Conservation (phyloP, 1,140 invertebrate genomes). For the Drosophila subobscura region DNA sequence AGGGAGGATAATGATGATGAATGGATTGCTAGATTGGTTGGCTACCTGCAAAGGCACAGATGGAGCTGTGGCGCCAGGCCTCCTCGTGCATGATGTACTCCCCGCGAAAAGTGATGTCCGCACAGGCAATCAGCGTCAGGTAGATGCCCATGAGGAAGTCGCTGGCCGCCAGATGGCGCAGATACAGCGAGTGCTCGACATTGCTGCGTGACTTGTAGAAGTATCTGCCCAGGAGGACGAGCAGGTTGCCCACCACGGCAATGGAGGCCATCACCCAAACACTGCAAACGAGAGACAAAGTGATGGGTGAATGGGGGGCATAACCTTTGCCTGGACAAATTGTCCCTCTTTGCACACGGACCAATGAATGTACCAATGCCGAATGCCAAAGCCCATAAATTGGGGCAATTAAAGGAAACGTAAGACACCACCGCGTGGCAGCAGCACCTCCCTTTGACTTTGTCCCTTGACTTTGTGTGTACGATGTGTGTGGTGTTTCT, state of each 20-base stretch:
- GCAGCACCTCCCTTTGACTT: not conserved
- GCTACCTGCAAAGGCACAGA: constrained; percentile 85
- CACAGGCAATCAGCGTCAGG: constrained; percentile 87
- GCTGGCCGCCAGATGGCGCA: constrained; percentile 87
- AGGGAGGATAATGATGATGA: not conserved
- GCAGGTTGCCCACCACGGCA: constrained; percentile 86
- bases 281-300: constrained; percentile 58
- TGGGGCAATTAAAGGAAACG: constrained; percentile 71
- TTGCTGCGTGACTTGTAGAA: constrained; percentile 84
- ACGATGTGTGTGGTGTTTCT: constrained; percentile 8
- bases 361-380: constrained; percentile 40
- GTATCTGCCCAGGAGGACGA: constrained; percentile 87
- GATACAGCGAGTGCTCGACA: constrained; percentile 86
- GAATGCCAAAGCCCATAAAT: constrained; percentile 55
- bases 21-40: not conserved
- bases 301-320: no score
- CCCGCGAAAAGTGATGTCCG: constrained; percentile 86
- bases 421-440: constrained; percentile 30
- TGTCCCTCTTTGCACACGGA: not conserved
- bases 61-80: constrained; percentile 85
- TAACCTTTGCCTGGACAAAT: no score
- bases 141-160: constrained; percentile 89
- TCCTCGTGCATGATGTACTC: constrained; percentile 86
- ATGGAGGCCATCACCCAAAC: constrained; percentile 88
- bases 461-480: no score